Conservation (phyloP, 2,888 invertebrate species). For the Julus scanicus region DNA sequence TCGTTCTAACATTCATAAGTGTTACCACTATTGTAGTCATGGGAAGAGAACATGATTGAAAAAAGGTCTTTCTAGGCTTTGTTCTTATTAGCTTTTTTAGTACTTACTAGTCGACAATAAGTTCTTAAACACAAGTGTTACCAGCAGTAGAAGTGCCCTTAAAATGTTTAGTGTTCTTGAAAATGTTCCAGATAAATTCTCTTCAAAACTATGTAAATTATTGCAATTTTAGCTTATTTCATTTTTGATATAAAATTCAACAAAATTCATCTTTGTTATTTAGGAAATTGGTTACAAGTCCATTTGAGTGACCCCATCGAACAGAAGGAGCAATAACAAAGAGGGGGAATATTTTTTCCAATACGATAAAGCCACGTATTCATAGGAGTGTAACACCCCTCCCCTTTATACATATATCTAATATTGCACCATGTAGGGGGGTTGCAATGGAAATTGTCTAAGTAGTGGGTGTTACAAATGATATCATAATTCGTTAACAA, state of each 20-base stretch:
- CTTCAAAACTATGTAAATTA: too few species aligned
- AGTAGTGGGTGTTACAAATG: slow-evolving; percentile 55
- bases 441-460: slow-evolving; percentile 30
- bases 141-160: too few species aligned
- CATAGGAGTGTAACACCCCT: slow-evolving; percentile 14
- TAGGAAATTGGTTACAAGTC: neutral
- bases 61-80: too few species aligned
- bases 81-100: too few species aligned
- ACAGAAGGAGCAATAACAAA: neutral
- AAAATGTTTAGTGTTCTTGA: too few species aligned
- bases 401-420: slow-evolving; percentile 3
- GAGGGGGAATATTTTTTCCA: neutral
- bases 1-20: too few species aligned
- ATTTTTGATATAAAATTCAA: neutral
- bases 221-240: too few species aligned
- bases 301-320: slow-evolving; percentile 17
- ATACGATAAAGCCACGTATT: neutral
- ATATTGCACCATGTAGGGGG: slow-evolving; percentile 25
- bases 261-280: neutral
- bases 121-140: too few species aligned
- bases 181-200: too few species aligned
- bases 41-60: too few species aligned
- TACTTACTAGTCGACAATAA: too few species aligned
- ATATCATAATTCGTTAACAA: slow-evolving; percentile 55
- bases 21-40: too few species aligned